Percentiles rank a stretch among this genome's conserved stretches.
Conservation (phyloP, 2,888 invertebrate species). For the Rhamphomyia laevipes region DNA sequence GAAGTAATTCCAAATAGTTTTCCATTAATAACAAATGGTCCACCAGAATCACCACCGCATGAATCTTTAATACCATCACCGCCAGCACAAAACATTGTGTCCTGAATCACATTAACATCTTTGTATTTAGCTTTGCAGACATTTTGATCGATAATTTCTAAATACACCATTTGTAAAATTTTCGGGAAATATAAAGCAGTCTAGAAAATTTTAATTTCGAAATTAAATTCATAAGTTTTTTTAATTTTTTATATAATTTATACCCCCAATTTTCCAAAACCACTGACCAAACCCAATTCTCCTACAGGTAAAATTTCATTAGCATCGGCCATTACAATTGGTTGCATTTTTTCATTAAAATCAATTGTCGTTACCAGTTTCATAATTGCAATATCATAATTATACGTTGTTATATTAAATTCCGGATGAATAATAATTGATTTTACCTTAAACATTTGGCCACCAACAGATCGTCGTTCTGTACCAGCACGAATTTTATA, state of each 20-base stretch:
- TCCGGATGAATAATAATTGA: slow-evolving; percentile 35
- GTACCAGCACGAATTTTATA: slow-evolving; percentile 40
- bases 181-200: background rate
- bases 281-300: slow-evolving; percentile 5
- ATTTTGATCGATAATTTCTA: slow-evolving; percentile 5
- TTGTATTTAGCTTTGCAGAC: slow-evolving; percentile 5
- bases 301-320: slow-evolving; percentile 12
- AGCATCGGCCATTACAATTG: slow-evolving; percentile 30
- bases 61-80: slow-evolving; percentile 9
- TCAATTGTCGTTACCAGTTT: slow-evolving; percentile 37
- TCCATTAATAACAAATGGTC: slow-evolving; percentile 7
- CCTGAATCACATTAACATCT: slow-evolving; percentile 1
- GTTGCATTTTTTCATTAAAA: slow-evolving; percentile 29
- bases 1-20: slow-evolving; percentile 12
- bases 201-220: too few relatives aligned
- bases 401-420: slow-evolving; percentile 30
- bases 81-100: slow-evolving; percentile 13
- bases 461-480: slow-evolving; percentile 23
- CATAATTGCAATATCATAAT: slow-evolving; percentile 42
- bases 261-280: slow-evolving; percentile 10
- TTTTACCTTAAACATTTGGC: slow-evolving; percentile 34
- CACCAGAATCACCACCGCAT: slow-evolving; percentile 14
- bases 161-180: slow-evolving; percentile 5
- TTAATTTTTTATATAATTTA: background rate
- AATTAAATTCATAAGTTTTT: background rate